Conservation (phyloP, 2,888 invertebrate genomes). For the Pseudeuparius sepicola region DNA sequence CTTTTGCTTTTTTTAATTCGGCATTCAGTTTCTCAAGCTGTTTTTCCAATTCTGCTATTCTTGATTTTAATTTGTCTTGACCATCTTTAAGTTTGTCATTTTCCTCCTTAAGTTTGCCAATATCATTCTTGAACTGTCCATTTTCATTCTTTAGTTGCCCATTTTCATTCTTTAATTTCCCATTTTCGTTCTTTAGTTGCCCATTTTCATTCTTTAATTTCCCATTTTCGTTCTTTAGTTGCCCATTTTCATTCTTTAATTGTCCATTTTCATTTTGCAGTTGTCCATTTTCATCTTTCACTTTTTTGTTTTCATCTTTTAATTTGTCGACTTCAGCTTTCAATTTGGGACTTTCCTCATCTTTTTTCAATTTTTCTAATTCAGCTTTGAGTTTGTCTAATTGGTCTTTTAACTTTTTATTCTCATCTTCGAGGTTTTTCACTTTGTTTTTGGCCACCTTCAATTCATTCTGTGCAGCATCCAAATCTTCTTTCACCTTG, state of each 20-base stretch:
- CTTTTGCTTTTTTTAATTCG: too few species aligned
- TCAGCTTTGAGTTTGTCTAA: constrained; percentile 11
- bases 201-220: background rate
- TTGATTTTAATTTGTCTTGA: constrained; percentile 10
- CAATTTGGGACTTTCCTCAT: constrained; percentile 6
- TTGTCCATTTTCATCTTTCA: constrained; percentile 8
- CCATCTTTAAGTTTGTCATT: background rate
- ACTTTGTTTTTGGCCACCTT: constrained; percentile 6
- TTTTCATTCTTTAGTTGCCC: constrained; percentile 8
- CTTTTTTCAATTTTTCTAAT: constrained; percentile 11
- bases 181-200: constrained; percentile 6
- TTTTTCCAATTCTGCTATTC: constrained; percentile 14
- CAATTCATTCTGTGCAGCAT: constrained; percentile 10
- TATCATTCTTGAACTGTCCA: constrained; percentile 4
- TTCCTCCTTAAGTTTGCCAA: constrained; percentile 1
- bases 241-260: constrained; percentile 9
- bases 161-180: constrained; percentile 2
- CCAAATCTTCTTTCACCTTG: constrained; percentile 15
- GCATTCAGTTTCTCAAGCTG: too few species aligned
- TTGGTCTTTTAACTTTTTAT: constrained; percentile 9
- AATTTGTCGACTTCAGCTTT: constrained; percentile 1
- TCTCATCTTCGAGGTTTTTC: constrained; percentile 16
- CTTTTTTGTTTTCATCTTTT: constrained; percentile 7
- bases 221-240: constrained; percentile 14
- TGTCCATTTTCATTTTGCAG: constrained; percentile 7